These are phyloP conservation scores for Dusona sp. DNA, from an alignment of 2,888 invertebrate species.

Conservation along the genomic window DNA sequence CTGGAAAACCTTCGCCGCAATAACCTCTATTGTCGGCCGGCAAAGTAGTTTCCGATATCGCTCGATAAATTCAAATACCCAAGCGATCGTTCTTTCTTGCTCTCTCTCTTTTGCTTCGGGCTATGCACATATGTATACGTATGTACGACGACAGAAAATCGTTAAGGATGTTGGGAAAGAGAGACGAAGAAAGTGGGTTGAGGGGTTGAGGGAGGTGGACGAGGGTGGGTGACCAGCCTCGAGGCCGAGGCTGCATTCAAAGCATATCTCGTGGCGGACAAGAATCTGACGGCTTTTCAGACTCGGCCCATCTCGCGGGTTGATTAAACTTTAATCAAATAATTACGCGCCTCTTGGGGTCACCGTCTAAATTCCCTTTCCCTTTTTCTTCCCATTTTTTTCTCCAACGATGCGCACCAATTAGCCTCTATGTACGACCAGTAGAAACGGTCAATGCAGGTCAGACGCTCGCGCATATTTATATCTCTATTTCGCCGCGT, in stretches of 20 bases:
- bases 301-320: not conserved
- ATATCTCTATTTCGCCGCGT: not conserved
- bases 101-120: slow-evolving; percentile 18
- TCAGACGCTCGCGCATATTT: slow-evolving; percentile 31
- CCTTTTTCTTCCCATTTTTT: not conserved
- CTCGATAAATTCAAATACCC: slow-evolving; percentile 79
- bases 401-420: no score
- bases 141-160: slow-evolving; percentile 78
- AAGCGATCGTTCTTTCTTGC: slow-evolving; percentile 53
- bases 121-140: slow-evolving; percentile 17
- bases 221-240: slow-evolving; percentile 53
- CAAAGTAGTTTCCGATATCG: slow-evolving; percentile 79
- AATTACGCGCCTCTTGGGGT: not conserved
- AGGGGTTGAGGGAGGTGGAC: not conserved
- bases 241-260: slow-evolving; percentile 48
- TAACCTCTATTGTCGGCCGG: slow-evolving; percentile 75
- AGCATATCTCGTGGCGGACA: not conserved
- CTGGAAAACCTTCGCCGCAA: slow-evolving; percentile 64
- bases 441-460: slow-evolving; percentile 38
- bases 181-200: slow-evolving; percentile 31
- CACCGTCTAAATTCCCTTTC: not conserved
- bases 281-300: slow-evolving; percentile 33
- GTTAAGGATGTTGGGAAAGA: slow-evolving; percentile 74
- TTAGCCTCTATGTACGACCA: not conserved
- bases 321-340: slow-evolving; percentile 42